Conservation (phyloP, 2,888 invertebrate genomes). For the Heliconius ethilla region DNA sequence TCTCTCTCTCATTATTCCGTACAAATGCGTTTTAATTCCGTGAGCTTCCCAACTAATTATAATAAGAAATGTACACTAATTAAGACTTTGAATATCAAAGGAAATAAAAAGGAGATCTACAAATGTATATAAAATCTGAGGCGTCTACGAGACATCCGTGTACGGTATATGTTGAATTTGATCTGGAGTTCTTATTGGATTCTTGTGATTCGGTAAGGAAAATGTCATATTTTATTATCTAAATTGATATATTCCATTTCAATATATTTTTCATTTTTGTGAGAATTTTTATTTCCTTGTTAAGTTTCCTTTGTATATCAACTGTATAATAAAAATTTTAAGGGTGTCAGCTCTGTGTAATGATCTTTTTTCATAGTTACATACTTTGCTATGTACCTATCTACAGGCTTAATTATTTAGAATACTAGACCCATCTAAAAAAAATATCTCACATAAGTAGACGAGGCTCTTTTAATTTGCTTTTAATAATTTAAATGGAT, state of each 20-base stretch:
- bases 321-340: no score
- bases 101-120: conserved; percentile 3
- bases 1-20: not conserved
- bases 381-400: no score
- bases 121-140: not conserved
- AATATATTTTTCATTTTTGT: not conserved
- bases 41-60: not conserved
- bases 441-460: no score
- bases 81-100: not conserved
- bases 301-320: not conserved
- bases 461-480: no score
- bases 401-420: no score
- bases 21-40: not conserved
- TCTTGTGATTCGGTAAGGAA: conserved; percentile 25
- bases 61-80: not conserved
- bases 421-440: no score
- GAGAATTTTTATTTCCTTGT: not conserved
- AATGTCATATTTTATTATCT: conserved; percentile 17
- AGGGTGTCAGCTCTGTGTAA: no score
- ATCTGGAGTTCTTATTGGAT: conserved; percentile 39
- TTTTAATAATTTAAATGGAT: no score
- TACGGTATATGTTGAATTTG: conserved; percentile 46
- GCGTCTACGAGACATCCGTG: conserved; percentile 12
- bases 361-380: no score
- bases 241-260: conserved; percentile 12